These are phyloP conservation scores for Hanleya hanleyi DNA, from an alignment of 2,888 invertebrate genomes.

Conservation along the genomic window DNA sequence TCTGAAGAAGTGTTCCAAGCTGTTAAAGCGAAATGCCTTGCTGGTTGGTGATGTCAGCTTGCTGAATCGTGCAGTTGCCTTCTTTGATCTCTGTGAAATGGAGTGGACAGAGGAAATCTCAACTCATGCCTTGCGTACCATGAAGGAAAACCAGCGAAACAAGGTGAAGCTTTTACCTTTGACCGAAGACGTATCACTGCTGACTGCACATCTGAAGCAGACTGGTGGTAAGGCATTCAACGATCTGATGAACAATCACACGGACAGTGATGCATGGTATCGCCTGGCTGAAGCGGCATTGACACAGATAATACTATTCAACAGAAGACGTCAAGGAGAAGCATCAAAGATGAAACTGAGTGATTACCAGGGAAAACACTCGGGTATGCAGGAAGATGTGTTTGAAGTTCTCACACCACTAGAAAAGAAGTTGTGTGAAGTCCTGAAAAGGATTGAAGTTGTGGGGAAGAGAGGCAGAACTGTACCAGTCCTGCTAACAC, in stretches of 20 bases:
- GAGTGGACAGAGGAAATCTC: not conserved
- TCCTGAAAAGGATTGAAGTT: constrained; percentile 1
- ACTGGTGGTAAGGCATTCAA: not conserved
- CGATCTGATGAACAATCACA: not conserved
- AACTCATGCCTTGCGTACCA: not conserved
- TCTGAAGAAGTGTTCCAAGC: not conserved
- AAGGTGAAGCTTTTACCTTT: not conserved
- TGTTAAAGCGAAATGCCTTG: not conserved
- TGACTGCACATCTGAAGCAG: not conserved
- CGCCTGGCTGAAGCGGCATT: not conserved
- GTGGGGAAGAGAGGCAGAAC: constrained; percentile 11
- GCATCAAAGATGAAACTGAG: not conserved
- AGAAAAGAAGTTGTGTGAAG: constrained; percentile 13
- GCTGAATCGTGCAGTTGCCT: not conserved
- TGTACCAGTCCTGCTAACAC: constrained; percentile 13
- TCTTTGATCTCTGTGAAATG: constrained; percentile 3
- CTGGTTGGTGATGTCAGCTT: not conserved
- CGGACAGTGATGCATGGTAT: not conserved
- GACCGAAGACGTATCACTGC: not conserved
- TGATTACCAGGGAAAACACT: not conserved
- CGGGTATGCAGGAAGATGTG: not conserved
- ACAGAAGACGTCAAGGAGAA: constrained; percentile 4
- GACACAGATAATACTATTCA: not conserved
- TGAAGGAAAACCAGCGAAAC: not conserved
- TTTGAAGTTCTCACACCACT: not conserved